These are phyloP conservation scores for Amphibalanus amphitrite DNA, from an alignment of 1,140 invertebrate genomes.

Conservation along the genomic window DNA sequence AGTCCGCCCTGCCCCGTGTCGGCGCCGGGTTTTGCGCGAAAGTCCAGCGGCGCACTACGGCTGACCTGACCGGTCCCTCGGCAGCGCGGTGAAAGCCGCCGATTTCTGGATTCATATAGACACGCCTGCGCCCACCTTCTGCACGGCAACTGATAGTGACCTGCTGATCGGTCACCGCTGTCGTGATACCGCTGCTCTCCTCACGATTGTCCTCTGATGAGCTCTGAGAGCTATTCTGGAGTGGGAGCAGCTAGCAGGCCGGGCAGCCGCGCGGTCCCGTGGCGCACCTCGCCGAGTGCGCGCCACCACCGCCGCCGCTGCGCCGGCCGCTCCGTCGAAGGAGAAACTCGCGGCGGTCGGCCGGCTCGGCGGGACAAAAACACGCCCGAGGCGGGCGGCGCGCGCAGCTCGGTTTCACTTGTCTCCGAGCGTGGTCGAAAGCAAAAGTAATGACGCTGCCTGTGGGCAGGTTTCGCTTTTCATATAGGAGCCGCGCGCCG, in stretches of 20 bases:
- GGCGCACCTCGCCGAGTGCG: too few species aligned
- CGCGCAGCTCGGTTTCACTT: not conserved
- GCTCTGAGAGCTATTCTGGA: too few species aligned
- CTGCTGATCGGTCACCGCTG: too few species aligned
- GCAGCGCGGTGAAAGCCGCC: not conserved
- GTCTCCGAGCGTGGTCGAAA: not conserved
- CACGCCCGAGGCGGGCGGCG: not conserved
- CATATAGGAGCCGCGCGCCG: not conserved
- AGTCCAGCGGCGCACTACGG: not conserved
- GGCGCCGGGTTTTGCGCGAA: not conserved
- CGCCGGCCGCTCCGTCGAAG: not conserved
- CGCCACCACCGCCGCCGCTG: too few species aligned
- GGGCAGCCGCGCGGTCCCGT: too few species aligned
- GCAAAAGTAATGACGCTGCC: not conserved
- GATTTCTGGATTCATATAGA: not conserved
- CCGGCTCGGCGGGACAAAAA: not conserved
- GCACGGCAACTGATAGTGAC: too few species aligned
- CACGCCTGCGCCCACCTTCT: too few species aligned
- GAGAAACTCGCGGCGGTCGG: not conserved
- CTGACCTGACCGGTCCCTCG: not conserved
- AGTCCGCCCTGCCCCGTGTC: too few species aligned
- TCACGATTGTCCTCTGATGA: too few species aligned
- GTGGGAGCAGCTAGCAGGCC: too few species aligned
- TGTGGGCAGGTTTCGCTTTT: not conserved
- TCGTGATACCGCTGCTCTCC: too few species aligned